Evolutionary conservation across 2,797 vertebrate species (phyloP).

Genomic region (Anabas testudineus): DNA sequence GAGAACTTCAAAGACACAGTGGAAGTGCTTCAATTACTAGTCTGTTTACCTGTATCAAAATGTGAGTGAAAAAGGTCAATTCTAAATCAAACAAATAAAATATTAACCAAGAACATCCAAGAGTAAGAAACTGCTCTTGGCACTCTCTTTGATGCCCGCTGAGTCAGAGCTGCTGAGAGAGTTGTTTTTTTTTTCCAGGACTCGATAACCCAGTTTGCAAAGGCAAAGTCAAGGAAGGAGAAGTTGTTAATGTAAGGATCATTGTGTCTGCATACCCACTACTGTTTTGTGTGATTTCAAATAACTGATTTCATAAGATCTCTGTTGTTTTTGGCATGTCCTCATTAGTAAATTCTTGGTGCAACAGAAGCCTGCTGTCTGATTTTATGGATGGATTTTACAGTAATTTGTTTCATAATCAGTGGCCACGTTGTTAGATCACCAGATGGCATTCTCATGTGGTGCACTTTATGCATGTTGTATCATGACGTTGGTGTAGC

Average conservation of each 20-base stretch:
- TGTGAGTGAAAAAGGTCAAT: constrained; percentile 56
- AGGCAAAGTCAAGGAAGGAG: constrained; percentile 69
- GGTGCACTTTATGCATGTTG: constrained; percentile 24
- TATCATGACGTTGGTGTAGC: constrained; percentile 5
- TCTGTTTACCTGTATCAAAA: constrained; percentile 66
- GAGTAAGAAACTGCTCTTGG: constrained; percentile 71
- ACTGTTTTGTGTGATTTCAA: constrained; percentile 26
- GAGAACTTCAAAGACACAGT: constrained; percentile 21
- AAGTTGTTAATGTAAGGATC: constrained; percentile 42
- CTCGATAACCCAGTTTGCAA: constrained; percentile 67
- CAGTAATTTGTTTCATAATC: constrained; percentile 37
- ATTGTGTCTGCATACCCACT: constrained; percentile 17
- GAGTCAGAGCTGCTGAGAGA: constrained; percentile 60
- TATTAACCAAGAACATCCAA: constrained; percentile 71
- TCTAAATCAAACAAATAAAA: constrained; percentile 76
- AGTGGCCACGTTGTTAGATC: constrained; percentile 23
- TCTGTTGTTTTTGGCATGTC: constrained; percentile 10
- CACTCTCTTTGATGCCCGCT: constrained; percentile 72
- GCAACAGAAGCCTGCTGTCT: constrained; percentile 28
- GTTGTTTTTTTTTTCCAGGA: constrained; percentile 43
- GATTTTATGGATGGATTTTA: constrained; percentile 53
- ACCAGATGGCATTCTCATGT: constrained; percentile 37
- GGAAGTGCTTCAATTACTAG: constrained; percentile 41
- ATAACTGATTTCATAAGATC: constrained; percentile 26
- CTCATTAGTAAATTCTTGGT: constrained; percentile 15